phyloP scores from a whole-genome alignment of 2,888 invertebrate genomes.

The Lithophane socia region DNA sequence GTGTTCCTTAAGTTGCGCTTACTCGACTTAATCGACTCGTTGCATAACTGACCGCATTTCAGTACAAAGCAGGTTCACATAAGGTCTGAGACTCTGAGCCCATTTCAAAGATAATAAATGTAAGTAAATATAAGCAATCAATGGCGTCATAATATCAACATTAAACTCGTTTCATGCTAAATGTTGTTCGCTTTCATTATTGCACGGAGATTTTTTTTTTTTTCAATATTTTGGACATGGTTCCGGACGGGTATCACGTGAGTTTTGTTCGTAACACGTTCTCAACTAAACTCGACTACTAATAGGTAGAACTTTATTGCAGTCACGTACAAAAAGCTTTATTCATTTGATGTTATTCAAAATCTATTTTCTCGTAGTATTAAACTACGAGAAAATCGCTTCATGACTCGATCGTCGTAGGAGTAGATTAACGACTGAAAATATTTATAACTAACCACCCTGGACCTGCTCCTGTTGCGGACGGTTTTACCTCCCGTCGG shows the following conservation, averaged over 20 bases:
- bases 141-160: constrained; percentile 18
- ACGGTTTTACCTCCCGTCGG: no score
- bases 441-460: no score
- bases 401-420: no score
- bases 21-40: constrained; percentile 42
- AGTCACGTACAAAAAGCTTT: neutral
- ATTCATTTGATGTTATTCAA: neutral
- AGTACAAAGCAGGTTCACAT: constrained; percentile 47
- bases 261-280: neutral
- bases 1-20: constrained; percentile 28
- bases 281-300: neutral
- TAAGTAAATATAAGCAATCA: constrained; percentile 43
- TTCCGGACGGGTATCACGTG: neutral
- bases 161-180: constrained; percentile 8
- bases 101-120: constrained; percentile 33
- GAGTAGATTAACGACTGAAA: neutral
- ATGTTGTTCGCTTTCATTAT: constrained; percentile 15
- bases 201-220: neutral
- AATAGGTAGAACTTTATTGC: neutral
- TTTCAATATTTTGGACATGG: neutral
- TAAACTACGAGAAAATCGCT: no score
- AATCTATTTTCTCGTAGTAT: neutral
- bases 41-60: constrained; percentile 67
- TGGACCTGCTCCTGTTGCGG: no score
- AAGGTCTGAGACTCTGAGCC: constrained; percentile 26